Conservation (phyloP, 2,888 invertebrate species). For the Eulithis prunata region DNA sequence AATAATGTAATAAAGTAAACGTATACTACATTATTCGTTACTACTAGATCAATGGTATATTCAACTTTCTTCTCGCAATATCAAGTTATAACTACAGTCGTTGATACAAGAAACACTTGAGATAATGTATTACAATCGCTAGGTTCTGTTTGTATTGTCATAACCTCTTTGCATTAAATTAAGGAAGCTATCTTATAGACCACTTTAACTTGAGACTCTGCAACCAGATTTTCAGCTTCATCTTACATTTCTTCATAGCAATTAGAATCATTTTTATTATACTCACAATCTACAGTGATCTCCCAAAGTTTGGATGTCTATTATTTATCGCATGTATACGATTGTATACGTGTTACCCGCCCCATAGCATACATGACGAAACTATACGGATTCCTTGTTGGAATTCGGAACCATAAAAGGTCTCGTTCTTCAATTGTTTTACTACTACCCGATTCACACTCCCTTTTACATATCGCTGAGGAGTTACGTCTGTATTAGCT, state of each 20-base stretch:
- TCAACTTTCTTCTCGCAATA: slow-evolving; percentile 10
- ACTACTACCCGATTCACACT: too few relatives aligned
- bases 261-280: too few relatives aligned
- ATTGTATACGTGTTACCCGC: too few relatives aligned
- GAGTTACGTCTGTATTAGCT: background rate
- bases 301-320: too few relatives aligned
- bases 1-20: background rate
- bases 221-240: slow-evolving; percentile 12
- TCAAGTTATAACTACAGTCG: slow-evolving; percentile 8
- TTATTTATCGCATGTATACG: too few relatives aligned
- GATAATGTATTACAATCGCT: slow-evolving; percentile 22
- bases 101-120: slow-evolving; percentile 26
- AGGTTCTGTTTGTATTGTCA: slow-evolving; percentile 25
- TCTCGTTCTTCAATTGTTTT: too few relatives aligned
- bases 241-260: background rate
- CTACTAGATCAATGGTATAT: background rate
- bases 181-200: slow-evolving; percentile 28
- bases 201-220: slow-evolving; percentile 20
- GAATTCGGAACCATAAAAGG: too few relatives aligned
- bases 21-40: too few relatives aligned
- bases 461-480: too few relatives aligned
- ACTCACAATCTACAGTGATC: too few relatives aligned
- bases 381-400: too few relatives aligned
- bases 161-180: slow-evolving; percentile 31
- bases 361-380: too few relatives aligned